Evolutionary conservation across 2,113 vertebrate genomes (phyloP), one percentile per base, ranked within the genome.

Genomic region (Boleophthalmus pectinirostris): DNA sequence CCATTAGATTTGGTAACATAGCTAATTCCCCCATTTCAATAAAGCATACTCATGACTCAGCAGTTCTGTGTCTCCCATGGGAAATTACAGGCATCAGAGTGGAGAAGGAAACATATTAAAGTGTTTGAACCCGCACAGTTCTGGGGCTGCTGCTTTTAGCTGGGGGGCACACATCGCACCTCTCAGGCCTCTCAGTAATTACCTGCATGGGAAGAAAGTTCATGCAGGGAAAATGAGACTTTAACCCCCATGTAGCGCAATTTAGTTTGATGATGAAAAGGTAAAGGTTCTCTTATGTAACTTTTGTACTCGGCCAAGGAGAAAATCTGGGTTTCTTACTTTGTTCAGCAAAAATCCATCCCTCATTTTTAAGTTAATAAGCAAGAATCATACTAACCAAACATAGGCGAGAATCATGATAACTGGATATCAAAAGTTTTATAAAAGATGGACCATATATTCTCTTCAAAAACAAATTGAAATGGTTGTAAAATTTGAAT

Each of bases 21-120:
- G 45, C 64, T 81, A 83, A 87, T 87, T 75, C 70, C 68, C 15
- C 66, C 18, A 29, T 72, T 84, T 76, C 87, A 89, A 89, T 88
- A 87, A 76, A 58, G 49, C 61, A 69, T 69, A 72, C 66, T 76
- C 76, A 76, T 87, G 88, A 89, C 74, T 90, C 88, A 87, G 89
- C 88, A 82, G 69, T 84, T 70, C 67, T 43, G 24, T 24, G 0
- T 53, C 63, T 75, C 86, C 79, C 73, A 45, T 16, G 85, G 88
- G 90, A 90, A 89, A 91, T 90, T 54, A 79, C 80, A 73, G 74
- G 78, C 53, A 60, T 69, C 61, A 16, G 56, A 56, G 43, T 45
- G 49, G 72, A 66, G 61, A 53, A 57, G 63, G 33, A 16, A 1
- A 60, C 21, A 63, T 68, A 79, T 71, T 80, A 75, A 79, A 70